Conservation (phyloP, 2,888 invertebrate species). For the Chrysotoxum bicinctum region DNA sequence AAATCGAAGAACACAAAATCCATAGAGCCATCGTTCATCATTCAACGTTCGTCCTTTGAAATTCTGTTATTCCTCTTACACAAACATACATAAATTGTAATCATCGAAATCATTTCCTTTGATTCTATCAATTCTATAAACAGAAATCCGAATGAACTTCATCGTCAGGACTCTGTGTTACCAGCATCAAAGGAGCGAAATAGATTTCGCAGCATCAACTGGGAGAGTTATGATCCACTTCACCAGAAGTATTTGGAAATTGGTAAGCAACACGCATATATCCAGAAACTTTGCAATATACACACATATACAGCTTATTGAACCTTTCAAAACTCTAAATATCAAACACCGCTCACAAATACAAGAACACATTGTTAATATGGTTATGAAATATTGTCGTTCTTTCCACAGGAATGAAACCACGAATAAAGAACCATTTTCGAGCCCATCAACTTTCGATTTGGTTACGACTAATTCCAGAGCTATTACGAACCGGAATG, state of each 20-base stretch:
- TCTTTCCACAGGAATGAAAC: slow-evolving; percentile 90
- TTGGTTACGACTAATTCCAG: slow-evolving; percentile 96
- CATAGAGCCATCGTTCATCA: neutral
- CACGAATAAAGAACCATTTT: slow-evolving; percentile 95
- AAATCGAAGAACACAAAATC: slow-evolving; percentile 27
- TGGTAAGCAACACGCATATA: slow-evolving; percentile 84
- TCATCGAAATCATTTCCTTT: slow-evolving; percentile 24
- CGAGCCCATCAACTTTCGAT: slow-evolving; percentile 96
- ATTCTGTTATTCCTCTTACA: slow-evolving; percentile 4
- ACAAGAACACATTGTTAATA: neutral
- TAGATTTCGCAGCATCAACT: slow-evolving; percentile 90
- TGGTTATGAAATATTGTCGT: slow-evolving; percentile 3
- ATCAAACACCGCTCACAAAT: slow-evolving; percentile 25
- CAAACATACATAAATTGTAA: slow-evolving; percentile 50
- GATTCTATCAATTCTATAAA: slow-evolving; percentile 28
- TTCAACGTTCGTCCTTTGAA: neutral
- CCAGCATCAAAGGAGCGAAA: slow-evolving; percentile 92
- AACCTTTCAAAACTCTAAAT: slow-evolving; percentile 36
- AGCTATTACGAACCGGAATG: slow-evolving; percentile 93
- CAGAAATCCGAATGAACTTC: slow-evolving; percentile 93
- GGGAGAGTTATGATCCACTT: slow-evolving; percentile 96
- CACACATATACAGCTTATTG: slow-evolving; percentile 45
- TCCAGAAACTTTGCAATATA: neutral
- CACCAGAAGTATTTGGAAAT: slow-evolving; percentile 97
- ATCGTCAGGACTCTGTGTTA: slow-evolving; percentile 88